Evolutionary conservation across 2,797 vertebrate genomes (phyloP).

Genomic region (Gallinago stenura): DNA sequence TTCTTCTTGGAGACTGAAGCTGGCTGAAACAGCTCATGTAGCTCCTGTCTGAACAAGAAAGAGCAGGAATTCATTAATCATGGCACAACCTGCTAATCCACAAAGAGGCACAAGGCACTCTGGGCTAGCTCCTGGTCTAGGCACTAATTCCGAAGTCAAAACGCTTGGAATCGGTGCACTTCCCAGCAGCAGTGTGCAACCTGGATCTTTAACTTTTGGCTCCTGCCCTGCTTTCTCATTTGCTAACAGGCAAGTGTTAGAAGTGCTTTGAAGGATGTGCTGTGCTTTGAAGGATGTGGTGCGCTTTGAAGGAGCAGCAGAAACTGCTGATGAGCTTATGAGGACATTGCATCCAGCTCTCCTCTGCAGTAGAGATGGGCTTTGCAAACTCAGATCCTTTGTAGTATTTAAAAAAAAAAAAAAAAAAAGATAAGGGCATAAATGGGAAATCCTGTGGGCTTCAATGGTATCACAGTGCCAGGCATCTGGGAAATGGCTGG

Average conservation of each 20-base stretch:
- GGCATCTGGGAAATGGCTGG: not conserved
- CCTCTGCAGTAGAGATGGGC: not conserved
- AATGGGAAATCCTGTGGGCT: not conserved
- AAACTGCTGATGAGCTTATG: not conserved
- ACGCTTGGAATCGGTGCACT: not conserved
- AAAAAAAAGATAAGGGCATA: not conserved
- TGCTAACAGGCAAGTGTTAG: not conserved
- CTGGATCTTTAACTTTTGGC: constrained; percentile 14
- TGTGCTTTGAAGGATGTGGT: not conserved
- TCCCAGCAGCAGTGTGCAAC: not conserved
- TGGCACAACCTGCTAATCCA: not conserved
- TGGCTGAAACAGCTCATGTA: not conserved
- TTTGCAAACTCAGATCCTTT: not conserved
- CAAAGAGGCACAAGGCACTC: not conserved
- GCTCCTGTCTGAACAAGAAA: constrained; percentile 34
- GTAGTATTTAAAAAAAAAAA: not conserved
- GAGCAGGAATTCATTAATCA: constrained; percentile 31
- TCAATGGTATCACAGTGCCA: not conserved
- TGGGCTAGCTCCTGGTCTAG: not conserved
- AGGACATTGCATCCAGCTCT: not conserved
- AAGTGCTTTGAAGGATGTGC: not conserved
- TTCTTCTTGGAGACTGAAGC: constrained; percentile 18
- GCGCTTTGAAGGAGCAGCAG: not conserved
- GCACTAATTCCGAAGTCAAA: constrained; percentile 32
- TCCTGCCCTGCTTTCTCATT: constrained; percentile 15